phyloP scores from a whole-genome alignment of 1,140 invertebrate genomes.

The Oncopodura yosiiana region DNA sequence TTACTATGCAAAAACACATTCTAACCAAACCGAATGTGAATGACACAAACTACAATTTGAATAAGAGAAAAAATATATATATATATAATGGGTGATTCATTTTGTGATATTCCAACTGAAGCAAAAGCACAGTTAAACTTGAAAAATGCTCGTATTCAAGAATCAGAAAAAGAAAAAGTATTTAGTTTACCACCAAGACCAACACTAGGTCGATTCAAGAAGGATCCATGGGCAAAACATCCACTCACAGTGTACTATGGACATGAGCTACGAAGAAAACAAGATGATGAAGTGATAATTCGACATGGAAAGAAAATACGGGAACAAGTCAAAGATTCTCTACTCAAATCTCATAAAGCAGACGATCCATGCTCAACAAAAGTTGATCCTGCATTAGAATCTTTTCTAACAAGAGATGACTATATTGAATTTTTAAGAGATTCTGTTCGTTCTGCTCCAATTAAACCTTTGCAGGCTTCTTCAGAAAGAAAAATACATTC shows the following conservation, averaged over 20 bases:
- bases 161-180: no score
- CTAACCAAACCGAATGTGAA: no score
- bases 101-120: no score
- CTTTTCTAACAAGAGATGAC: slow-evolving; percentile 28
- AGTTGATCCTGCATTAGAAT: slow-evolving; percentile 9
- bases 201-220: not conserved
- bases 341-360: not conserved
- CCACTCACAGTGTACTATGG: slow-evolving; percentile 15
- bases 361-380: not conserved
- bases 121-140: no score
- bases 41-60: no score
- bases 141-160: no score
- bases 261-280: not conserved
- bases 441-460: slow-evolving; percentile 25
- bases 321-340: no score
- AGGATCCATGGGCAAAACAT: slow-evolving; percentile 18
- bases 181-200: slow-evolving; percentile 8
- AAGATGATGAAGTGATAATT: slow-evolving; percentile 21
- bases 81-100: no score
- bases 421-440: slow-evolving; percentile 27
- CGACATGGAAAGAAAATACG: slow-evolving; percentile 18
- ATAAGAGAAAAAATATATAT: no score
- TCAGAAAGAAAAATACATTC: slow-evolving; percentile 22
- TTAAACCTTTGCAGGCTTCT: slow-evolving; percentile 14
- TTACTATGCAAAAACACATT: no score